These are phyloP conservation scores for Prietella phreatophila DNA, from an alignment of 2,113 vertebrate genomes.

Conservation along the genomic window DNA sequence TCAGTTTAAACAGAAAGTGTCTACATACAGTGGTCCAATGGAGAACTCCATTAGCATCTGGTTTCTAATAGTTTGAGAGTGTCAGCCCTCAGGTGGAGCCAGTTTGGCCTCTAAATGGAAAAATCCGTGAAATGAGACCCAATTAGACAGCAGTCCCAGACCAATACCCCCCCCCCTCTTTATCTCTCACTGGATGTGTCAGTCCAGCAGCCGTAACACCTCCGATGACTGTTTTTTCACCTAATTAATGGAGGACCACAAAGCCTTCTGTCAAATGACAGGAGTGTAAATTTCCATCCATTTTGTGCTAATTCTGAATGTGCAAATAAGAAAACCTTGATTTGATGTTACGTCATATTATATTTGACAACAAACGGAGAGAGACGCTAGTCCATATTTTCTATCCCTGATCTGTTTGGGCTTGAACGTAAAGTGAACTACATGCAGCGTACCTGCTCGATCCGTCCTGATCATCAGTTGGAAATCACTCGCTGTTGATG, in stretches of 20 bases:
- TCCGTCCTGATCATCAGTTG: too few relatives aligned
- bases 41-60: neutral
- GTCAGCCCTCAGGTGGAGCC: conserved; percentile 51
- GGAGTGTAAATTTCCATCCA: neutral
- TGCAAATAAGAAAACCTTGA: neutral
- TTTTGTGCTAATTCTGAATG: neutral
- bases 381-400: neutral
- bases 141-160: conserved; percentile 57
- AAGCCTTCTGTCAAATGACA: neutral
- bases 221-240: neutral
- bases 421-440: neutral
- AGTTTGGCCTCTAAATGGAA: conserved; percentile 57
- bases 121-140: conserved; percentile 65
- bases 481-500: too few relatives aligned
- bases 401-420: neutral
- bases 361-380: neutral
- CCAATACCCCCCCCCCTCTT: conserved; percentile 1
- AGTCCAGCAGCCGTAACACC: neutral
- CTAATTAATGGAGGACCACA: neutral
- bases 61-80: conserved; percentile 45
- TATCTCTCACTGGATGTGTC: neutral
- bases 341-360: neutral
- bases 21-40: neutral
- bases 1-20: neutral
- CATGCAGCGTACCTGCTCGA: too few relatives aligned